Percentiles rank a stretch among this genome's conserved stretches.
phyloP scores from a whole-genome alignment of 2,113 vertebrate species.

The Anarhynchus alexandrinus region DNA sequence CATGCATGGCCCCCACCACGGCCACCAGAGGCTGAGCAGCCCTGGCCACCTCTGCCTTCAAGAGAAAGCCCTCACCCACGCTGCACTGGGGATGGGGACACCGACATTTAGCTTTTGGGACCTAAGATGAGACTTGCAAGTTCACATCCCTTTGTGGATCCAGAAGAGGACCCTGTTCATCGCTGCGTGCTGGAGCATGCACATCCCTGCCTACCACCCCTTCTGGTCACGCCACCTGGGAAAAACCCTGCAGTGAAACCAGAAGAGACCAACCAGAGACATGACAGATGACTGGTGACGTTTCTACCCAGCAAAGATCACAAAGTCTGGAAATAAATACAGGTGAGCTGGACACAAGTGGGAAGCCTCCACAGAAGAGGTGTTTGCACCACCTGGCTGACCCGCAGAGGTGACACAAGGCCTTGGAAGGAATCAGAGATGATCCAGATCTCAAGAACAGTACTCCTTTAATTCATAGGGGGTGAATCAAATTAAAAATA shows the following conservation, averaged over 20 bases:
- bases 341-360: not conserved
- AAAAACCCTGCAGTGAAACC: not conserved
- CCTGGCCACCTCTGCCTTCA: not conserved
- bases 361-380: not conserved
- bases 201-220: accelerated
- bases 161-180: not conserved
- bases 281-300: not conserved
- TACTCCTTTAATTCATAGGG: slow-evolving; percentile 5
- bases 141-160: not conserved
- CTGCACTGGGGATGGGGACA: not conserved
- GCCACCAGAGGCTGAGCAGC: not conserved
- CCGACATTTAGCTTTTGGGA: not conserved
- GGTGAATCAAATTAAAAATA: not conserved
- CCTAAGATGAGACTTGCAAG: not conserved
- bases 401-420: not conserved
- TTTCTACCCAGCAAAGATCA: not conserved
- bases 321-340: not conserved
- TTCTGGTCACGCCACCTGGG: not conserved
- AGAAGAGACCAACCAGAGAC: not conserved
- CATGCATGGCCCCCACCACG: no score
- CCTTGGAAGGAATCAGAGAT: not conserved
- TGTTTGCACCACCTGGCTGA: not conserved
- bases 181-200: not conserved
- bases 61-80: accelerated
- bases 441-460: not conserved